Base-by-base conservation (phyloP, 2,797 vertebrate genomes). In the Chiroxiphia lanceolata region DNA sequence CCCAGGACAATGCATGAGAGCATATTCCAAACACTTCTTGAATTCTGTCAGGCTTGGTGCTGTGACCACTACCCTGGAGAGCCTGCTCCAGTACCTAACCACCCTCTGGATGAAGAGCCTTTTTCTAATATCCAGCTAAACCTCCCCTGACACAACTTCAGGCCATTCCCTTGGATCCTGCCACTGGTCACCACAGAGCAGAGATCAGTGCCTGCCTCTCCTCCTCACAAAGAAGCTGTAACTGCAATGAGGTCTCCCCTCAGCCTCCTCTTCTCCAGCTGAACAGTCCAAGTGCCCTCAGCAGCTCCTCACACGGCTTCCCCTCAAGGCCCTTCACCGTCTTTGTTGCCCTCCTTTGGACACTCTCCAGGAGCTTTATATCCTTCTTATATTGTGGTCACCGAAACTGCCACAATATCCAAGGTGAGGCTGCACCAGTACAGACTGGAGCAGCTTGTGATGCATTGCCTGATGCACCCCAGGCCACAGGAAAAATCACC, bases 31-130 rank as follows among this genome's bases (percentile, higher is more conserved):
- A 61, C 0, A 0, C 10, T 61, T 4, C 34, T 1, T 21, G 48
- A 18, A 0, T 47, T 75, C 40, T 0, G 20, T 0, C 38, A 60
- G 77, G 4, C 60, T 25, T 45, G 20, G 0, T 0, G 53, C 69
- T 6, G 16, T 53, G 45, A 9, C 15, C 60, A 3, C 33, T 59
- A 11, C 60, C 38, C 45, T 51, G 18, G 19, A 22, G 22, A n/a
- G 15, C 13, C 22, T 47, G 34, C 47, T 34, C 54, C 53, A 38
- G 1, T 13, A 25, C 47, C 31, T 8, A 10, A 0, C 1, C 29
- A 81, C 4, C 1, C 61, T 23, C 8, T 47, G 25, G 15, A 0
- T 0, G 1, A 57, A 42, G 50, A 88, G 6, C 11, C 13, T n/a
- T 38, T 7, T 14, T 16, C n/a, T 31, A 1, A 15, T 1, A 15